These are phyloP conservation scores for Augochlorella aurata DNA, from an alignment of 2,888 invertebrate genomes.

Conservation along the genomic window DNA sequence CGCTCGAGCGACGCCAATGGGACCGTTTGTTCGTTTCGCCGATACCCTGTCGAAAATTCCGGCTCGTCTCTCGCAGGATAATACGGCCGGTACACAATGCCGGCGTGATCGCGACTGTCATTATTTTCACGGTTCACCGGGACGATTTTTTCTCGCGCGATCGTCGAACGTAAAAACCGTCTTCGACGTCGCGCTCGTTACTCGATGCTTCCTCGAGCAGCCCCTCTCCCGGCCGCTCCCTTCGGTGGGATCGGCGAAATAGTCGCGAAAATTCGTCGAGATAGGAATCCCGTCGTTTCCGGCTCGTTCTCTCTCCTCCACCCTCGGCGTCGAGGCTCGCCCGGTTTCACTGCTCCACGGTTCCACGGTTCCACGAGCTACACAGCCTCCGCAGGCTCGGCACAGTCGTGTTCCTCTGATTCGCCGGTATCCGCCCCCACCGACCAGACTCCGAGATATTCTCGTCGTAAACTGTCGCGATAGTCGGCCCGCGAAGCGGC, in stretches of 20 bases:
- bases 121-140: slow-evolving; percentile 23
- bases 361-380: too few relatives aligned
- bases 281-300: slow-evolving; percentile 22
- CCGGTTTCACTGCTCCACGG: background rate
- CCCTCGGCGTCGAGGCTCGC: background rate
- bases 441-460: slow-evolving; percentile 22
- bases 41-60: slow-evolving; percentile 3
- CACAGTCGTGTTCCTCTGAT: background rate
- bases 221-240: background rate
- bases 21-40: slow-evolving; percentile 17
- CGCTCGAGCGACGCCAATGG: slow-evolving; percentile 34
- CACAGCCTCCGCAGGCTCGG: background rate
- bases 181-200: slow-evolving; percentile 29
- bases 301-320: slow-evolving; percentile 4
- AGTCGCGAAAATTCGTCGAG: slow-evolving; percentile 24
- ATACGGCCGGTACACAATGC: slow-evolving; percentile 5
- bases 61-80: slow-evolving; percentile 18
- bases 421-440: background rate
- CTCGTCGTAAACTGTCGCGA: slow-evolving; percentile 31
- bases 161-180: background rate
- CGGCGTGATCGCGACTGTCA: background rate
- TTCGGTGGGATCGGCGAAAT: slow-evolving; percentile 22
- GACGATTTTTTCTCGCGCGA: slow-evolving; percentile 12
- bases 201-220: slow-evolving; percentile 15
- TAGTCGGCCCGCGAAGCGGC: slow-evolving; percentile 40